Percentiles rank a stretch among this genome's conserved stretches.
Evolutionary conservation across 2,888 invertebrate species (phyloP).

Genomic region (Cremastobaeus sp.): DNA sequence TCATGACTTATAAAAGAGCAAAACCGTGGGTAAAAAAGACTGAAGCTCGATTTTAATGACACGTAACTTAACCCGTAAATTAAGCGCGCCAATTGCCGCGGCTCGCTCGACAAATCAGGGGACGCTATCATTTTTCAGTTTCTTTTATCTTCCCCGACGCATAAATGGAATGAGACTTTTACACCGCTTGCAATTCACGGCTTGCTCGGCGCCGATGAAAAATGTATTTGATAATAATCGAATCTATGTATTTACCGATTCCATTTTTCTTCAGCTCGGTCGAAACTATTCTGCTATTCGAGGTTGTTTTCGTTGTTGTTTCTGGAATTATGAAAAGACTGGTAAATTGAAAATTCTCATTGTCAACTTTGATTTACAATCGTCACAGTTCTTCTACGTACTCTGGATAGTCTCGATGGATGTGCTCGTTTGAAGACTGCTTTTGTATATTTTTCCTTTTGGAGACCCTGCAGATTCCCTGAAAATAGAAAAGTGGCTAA

Average conservation of each 20-base stretch:
- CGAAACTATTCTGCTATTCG: constrained; percentile 69
- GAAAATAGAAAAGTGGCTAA: constrained; percentile 73
- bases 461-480: constrained; percentile 85
- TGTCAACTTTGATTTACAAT: not conserved
- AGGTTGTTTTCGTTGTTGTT: constrained; percentile 72
- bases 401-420: constrained; percentile 79
- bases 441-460: constrained; percentile 78
- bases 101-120: too few species aligned
- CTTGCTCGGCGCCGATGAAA: too few species aligned
- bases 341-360: too few species aligned
- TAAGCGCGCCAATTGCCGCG: not conserved
- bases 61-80: constrained; percentile 10
- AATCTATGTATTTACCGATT: constrained; percentile 70
- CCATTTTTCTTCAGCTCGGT: constrained; percentile 70
- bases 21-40: constrained; percentile 30
- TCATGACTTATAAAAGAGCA: constrained; percentile 39
- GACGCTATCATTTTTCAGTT: too few species aligned
- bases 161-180: too few species aligned
- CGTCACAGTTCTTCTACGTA: constrained; percentile 69
- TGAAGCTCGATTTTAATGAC: constrained; percentile 9
- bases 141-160: too few species aligned
- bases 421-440: constrained; percentile 79
- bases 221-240: too few species aligned
- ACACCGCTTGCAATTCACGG: too few species aligned
- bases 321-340: constrained; percentile 63